These are phyloP conservation scores for Nothura maculosa DNA, from an alignment of 2,797 vertebrate species.

Conservation along the genomic window DNA sequence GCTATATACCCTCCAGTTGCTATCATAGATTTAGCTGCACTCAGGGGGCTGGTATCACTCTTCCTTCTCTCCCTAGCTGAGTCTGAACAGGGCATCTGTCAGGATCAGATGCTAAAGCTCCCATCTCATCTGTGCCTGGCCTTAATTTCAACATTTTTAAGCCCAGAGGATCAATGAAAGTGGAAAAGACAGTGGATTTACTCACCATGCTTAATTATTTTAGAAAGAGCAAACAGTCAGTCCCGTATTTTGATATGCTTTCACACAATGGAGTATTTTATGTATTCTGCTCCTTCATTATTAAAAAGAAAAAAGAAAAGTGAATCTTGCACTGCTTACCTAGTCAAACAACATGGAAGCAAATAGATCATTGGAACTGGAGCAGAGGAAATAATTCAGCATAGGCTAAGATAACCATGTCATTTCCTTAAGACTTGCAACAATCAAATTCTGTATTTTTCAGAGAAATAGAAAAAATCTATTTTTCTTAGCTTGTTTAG, in stretches of 20 bases:
- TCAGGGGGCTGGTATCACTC: not conserved
- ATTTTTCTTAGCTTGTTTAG: slow-evolving; percentile 13
- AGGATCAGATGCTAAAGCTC: not conserved
- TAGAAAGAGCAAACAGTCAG: not conserved
- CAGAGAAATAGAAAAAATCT: not conserved
- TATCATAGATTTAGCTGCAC: not conserved
- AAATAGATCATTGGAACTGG: not conserved
- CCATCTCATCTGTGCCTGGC: not conserved
- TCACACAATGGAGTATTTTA: not conserved
- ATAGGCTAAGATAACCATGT: not conserved
- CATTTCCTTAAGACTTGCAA: not conserved
- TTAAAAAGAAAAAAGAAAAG: not conserved
- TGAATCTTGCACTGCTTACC: not conserved
- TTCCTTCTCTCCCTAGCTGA: not conserved
- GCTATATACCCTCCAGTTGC: not conserved
- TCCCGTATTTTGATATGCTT: not conserved
- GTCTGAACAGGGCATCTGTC: not conserved
- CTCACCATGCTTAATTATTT: accelerated
- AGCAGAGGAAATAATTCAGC: not conserved
- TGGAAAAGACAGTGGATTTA: not conserved
- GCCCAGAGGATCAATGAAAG: not conserved
- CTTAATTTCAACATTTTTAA: not conserved
- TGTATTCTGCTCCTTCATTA: not conserved
- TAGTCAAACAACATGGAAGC: not conserved
- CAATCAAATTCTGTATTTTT: not conserved